These are phyloP conservation scores for Carassius gibelio DNA, from an alignment of 2,113 vertebrate genomes.

Conservation along the genomic window DNA sequence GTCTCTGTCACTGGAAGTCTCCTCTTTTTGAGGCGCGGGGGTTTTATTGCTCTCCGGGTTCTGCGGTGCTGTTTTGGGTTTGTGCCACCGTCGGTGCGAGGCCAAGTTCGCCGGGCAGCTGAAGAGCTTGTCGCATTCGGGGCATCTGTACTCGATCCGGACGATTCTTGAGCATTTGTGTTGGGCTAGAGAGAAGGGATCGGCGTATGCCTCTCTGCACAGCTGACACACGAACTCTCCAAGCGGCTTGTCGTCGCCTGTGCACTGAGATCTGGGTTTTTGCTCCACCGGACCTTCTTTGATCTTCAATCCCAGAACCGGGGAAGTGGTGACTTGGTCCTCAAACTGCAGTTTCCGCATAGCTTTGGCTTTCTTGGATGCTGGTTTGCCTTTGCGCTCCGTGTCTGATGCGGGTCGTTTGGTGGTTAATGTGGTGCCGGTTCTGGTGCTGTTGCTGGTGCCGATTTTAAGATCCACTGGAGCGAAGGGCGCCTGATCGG, in stretches of 20 bases:
- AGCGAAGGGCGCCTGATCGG: slow-evolving; percentile 71
- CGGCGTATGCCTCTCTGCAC: slow-evolving; percentile 88
- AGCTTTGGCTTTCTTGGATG: slow-evolving; percentile 85
- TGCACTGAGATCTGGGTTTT: slow-evolving; percentile 63
- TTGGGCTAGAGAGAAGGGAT: slow-evolving; percentile 89
- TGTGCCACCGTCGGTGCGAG: slow-evolving; percentile 94
- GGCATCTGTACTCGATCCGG: slow-evolving; percentile 91
- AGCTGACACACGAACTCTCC: slow-evolving; percentile 93
- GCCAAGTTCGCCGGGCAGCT: slow-evolving; percentile 93
- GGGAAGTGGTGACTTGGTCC: slow-evolving; percentile 92
- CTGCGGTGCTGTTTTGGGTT: slow-evolving; percentile 74
- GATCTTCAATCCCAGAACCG: slow-evolving; percentile 89
- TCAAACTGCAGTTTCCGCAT: slow-evolving; percentile 87
- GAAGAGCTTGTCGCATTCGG: slow-evolving; percentile 93
- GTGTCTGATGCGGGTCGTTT: slow-evolving; percentile 70
- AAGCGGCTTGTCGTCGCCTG: slow-evolving; percentile 70
- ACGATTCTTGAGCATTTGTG: slow-evolving; percentile 94
- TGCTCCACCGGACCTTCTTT: slow-evolving; percentile 85
- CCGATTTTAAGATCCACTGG: slow-evolving; percentile 76
- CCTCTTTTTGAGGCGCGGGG: slow-evolving; percentile 55
- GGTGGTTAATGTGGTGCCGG: slow-evolving; percentile 55
- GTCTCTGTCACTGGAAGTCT: slow-evolving; percentile 80
- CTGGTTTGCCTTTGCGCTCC: slow-evolving; percentile 71
- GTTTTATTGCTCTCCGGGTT: slow-evolving; percentile 58
- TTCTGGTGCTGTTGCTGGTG: slow-evolving; percentile 70